Evolutionary conservation across 2,797 vertebrate genomes (phyloP), one percentile per base, ranked within the genome.

Genomic region (Selene dorsalis): DNA sequence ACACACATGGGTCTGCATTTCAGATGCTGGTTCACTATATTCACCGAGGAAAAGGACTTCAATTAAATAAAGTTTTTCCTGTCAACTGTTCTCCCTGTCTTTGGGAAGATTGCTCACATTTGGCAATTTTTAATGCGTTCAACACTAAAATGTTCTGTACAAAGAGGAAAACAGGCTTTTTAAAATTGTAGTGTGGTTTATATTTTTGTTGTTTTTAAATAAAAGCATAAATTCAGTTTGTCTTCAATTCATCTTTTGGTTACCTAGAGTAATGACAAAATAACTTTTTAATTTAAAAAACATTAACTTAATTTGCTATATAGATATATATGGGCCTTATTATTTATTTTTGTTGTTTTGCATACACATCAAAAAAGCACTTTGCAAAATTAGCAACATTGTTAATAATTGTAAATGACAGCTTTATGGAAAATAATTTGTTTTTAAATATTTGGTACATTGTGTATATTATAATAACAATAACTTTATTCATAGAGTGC

Each of bases 141-240:
- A 89, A 94, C 90, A 93, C 91, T 93, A 93, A 89, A 80, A 82
- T 73, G 32, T 77, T 80, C 74, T 94, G 87, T 92, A 91, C 64
- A 92, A 84, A 81, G 35, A 55, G 83, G n/a, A 82, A 83, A 86
- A 72, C 72, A 48, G 32, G 20, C n/a, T 85, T 87, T 89, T 89
- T 73, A 50, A 82, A 84, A 79, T 56, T 92, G 86, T 80, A 79
- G 79, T 92, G 83, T 84, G 87, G 81, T 93, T 94, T 93, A 84
- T 94, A 94, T 93, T 93, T 90, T 90, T 85, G 75, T 79, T 77
- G 72, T 81, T 87, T 88, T 83, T 84, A 64, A 77, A 79, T 77
- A 84, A 80, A 83, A 68, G 38, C 50, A 61, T 48, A 6, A 67
- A 48, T 68, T 64, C 16, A n/a, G 3, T 72, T 65, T 56, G 55